Percentiles rank a stretch among this genome's conserved stretches.
Conservation (phyloP, 2,888 invertebrate species). For the Coelopa pilipes region DNA sequence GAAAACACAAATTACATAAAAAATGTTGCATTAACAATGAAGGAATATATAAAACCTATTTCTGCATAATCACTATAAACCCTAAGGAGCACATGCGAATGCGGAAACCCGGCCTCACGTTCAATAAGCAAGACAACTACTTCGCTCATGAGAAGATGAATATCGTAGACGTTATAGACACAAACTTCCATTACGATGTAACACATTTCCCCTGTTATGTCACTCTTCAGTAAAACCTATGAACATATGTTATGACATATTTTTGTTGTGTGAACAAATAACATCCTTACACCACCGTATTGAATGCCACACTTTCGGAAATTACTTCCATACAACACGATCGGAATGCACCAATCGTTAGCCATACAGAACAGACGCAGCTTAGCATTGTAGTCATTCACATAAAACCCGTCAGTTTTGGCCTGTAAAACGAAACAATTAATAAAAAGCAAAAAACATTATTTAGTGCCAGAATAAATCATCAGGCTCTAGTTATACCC, state of each 20-base stretch:
- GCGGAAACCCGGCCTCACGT: constrained; percentile 41
- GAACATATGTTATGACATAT: neutral
- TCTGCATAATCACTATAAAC: constrained; percentile 41
- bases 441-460: neutral
- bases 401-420: constrained; percentile 12
- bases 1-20: too few species aligned
- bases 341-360: constrained; percentile 52
- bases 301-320: constrained; percentile 44
- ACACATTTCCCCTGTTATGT: constrained; percentile 33
- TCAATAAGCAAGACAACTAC: constrained; percentile 45
- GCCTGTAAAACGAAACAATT: neutral
- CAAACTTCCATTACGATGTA: constrained; percentile 46
- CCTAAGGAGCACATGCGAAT: constrained; percentile 33
- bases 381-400: constrained; percentile 50
- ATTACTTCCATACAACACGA: constrained; percentile 51
- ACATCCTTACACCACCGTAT: constrained; percentile 50
- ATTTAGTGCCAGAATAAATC: too few species aligned
- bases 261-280: neutral
- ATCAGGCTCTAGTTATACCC: too few species aligned
- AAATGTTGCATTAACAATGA: too few species aligned
- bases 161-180: constrained; percentile 42
- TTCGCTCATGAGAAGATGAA: constrained; percentile 49
- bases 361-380: constrained; percentile 54
- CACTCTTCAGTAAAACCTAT: constrained; percentile 44
- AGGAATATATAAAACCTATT: constrained; percentile 39